Base-by-base conservation (phyloP, 2,113 vertebrate genomes). In the Noctilio leporinus region DNA sequence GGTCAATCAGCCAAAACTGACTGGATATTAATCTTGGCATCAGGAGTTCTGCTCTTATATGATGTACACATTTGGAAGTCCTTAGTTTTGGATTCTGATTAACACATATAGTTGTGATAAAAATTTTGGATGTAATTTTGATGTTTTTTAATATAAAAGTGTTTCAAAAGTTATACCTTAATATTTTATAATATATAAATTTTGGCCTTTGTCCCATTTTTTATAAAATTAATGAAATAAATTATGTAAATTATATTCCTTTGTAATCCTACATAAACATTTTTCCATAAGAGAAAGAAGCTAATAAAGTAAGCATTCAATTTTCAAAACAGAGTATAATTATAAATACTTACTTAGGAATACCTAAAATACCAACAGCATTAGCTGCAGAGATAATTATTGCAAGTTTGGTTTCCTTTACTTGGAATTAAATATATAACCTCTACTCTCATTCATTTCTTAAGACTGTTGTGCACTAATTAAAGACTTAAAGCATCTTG, bases 401-500 rank as follows among this genome's bases (percentile, higher is more conserved):
- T 77, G 51, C 7, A 47, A 65, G 47, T 75, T 86, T 86, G 49
- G 9, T 83, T 96, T 93, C 28, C 14, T 86, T 12, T 35, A 72
- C 15, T 64, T 65, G 57, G 20, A 77, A 91, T 57, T 51, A 65
- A 22, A 45, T 69, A 38, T 69, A 38, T 30, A 84, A 73, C 16
- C 40, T 89, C 0, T 6, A 91, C 0, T 6, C n/a, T 84, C 4
- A 65, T 59, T 11, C 20, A 53, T 85, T 96, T 93, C 72, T 96
- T 94, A 80, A 93, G 57, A 93, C 9, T 86, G 20, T 65, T 86
- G 86, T 57, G 28, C 10, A 75, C 59, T 94, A 85, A 95, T 90
- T 97, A 96, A 93, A 95, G 5, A 51, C 55, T 88, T 86, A 92
- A 92, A 87, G 20, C 47, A 93, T 77, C 90, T 92, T 96, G 72